A percentile compares a stretch with the other conserved stretches of the same genome.
phyloP scores from a whole-genome alignment of 1,140 invertebrate species.

The Hypsibius dujardini region DNA sequence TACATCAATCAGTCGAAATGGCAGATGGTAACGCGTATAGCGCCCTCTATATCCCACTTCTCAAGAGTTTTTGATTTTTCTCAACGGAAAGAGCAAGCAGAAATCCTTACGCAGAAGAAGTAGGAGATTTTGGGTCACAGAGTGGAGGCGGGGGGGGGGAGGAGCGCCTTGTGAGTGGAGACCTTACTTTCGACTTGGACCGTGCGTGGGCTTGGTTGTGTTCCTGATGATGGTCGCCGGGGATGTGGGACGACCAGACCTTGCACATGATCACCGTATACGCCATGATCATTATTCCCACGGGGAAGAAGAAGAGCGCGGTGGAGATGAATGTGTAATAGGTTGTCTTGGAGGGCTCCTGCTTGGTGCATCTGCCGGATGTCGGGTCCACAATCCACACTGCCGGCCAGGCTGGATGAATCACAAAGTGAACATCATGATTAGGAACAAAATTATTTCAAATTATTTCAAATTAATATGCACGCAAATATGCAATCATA shows the following conservation, averaged over 20 bases:
- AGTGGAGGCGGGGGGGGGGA: too few relatives aligned
- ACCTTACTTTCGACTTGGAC: constrained; percentile 29
- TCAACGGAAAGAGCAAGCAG: background rate
- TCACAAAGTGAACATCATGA: background rate
- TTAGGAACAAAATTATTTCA: too few relatives aligned
- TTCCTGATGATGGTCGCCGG: constrained; percentile 25
- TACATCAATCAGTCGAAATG: too few relatives aligned
- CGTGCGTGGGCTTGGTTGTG: constrained; percentile 23
- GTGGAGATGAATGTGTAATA: constrained; percentile 36
- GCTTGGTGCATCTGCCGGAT: constrained; percentile 22
- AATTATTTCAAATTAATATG: too few relatives aligned
- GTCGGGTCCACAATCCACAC: constrained; percentile 22
- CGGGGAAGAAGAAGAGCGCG: constrained; percentile 37
- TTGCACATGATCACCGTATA: constrained; percentile 36
- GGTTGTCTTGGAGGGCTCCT: constrained; percentile 26
- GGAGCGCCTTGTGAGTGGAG: too few relatives aligned
- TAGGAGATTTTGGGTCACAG: too few relatives aligned
- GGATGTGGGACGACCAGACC: constrained; percentile 28
- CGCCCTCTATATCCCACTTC: background rate
- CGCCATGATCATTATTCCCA: constrained; percentile 35
- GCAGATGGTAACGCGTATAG: too few relatives aligned
- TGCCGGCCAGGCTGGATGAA: constrained; percentile 25
- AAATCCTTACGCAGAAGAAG: constrained; percentile 21
- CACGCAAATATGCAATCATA: too few relatives aligned
- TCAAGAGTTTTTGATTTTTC: background rate